phyloP scores from a whole-genome alignment of 2,888 invertebrate genomes.

The Lasius fuliginosus region DNA sequence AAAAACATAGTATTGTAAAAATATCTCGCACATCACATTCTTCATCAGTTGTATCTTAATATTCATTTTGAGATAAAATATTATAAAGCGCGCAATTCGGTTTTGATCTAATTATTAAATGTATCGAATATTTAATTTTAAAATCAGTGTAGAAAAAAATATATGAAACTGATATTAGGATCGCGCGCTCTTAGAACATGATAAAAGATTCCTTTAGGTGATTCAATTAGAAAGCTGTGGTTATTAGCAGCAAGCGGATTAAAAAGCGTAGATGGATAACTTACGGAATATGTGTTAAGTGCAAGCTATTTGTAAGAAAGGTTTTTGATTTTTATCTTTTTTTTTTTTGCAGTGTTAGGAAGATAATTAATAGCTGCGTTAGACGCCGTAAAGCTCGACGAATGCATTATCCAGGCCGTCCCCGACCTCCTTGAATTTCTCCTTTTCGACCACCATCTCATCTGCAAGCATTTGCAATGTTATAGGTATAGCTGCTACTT shows the following conservation, averaged over 20 bases:
- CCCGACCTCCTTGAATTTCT: constrained; percentile 96
- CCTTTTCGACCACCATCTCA: constrained; percentile 95
- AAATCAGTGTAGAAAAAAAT: neutral
- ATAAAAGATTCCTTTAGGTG: neutral
- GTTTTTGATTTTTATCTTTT: constrained; percentile 57
- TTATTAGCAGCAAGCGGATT: constrained; percentile 67
- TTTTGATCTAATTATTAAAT: neutral
- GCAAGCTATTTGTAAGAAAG: constrained; percentile 81
- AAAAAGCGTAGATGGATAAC: constrained; percentile 76
- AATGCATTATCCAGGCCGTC: constrained; percentile 98
- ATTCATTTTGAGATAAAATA: constrained; percentile 18
- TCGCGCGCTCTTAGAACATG: neutral
- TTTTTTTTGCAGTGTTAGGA: constrained; percentile 76
- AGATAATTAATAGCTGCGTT: constrained; percentile 74
- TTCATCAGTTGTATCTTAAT: neutral
- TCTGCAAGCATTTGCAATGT: constrained; percentile 88
- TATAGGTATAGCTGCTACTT: constrained; percentile 38
- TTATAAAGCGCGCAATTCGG: neutral
- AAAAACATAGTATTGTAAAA: constrained; percentile 60
- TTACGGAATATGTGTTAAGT: constrained; percentile 80
- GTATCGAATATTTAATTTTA: neutral
- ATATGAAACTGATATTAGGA: neutral
- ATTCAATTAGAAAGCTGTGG: constrained; percentile 13
- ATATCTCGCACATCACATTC: neutral
- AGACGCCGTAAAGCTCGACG: constrained; percentile 90